These are phyloP conservation scores for Charina bottae DNA, from an alignment of 2,113 vertebrate genomes.

Conservation along the genomic window DNA sequence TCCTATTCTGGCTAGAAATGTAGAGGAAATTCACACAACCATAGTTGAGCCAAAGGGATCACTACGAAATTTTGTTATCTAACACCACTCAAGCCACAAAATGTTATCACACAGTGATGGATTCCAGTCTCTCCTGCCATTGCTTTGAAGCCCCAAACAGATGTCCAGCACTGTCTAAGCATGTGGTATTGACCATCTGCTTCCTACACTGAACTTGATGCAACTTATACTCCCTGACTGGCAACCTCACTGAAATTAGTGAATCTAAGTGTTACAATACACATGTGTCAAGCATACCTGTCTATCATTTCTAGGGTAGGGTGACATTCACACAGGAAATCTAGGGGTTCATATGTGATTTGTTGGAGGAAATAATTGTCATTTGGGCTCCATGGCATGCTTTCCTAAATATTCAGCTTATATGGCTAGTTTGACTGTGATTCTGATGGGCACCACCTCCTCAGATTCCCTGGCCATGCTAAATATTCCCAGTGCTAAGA, in stretches of 20 bases:
- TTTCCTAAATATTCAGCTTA: not conserved
- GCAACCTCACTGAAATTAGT: not conserved
- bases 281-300: no score
- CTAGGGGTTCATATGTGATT: not conserved
- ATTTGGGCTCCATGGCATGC: not conserved
- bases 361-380: not conserved
- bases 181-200: not conserved
- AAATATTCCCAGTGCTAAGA: not conserved
- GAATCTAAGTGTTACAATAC: not conserved
- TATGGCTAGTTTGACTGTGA: not conserved
- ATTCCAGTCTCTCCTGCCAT: not conserved
- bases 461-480: not conserved
- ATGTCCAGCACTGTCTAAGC: not conserved
- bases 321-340: not conserved
- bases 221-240: not conserved
- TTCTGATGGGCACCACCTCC: not conserved
- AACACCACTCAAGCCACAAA: not conserved
- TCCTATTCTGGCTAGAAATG: not conserved
- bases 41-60: not conserved
- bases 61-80: no score
- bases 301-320: not conserved
- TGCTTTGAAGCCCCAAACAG: not conserved
- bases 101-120: not conserved
- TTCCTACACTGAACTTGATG: not conserved
- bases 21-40: not conserved